These are phyloP conservation scores for Chaenogobius annularis DNA, from an alignment of 2,113 vertebrate genomes.

Conservation along the genomic window DNA sequence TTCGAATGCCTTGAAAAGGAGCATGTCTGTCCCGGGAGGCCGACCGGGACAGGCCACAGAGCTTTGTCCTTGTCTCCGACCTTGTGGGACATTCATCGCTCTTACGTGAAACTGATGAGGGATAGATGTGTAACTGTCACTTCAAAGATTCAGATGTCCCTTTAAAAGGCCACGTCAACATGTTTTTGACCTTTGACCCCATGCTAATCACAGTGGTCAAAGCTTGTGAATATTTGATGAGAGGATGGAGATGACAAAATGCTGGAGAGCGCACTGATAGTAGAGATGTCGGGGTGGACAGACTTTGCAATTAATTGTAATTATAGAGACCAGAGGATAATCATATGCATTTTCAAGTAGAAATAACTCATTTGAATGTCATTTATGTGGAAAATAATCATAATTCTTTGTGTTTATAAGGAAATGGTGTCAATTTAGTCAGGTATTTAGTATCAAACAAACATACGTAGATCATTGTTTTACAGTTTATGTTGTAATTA, in stretches of 20 bases:
- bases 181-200: slow-evolving; percentile 47
- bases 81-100: slow-evolving; percentile 54
- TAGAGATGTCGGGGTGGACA: background rate
- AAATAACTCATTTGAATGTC: background rate
- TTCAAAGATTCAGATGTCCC: slow-evolving; percentile 28
- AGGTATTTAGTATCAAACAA: background rate
- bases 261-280: background rate
- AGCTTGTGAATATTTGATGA: slow-evolving; percentile 55
- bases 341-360: background rate
- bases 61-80: slow-evolving; percentile 34
- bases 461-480: too few relatives aligned
- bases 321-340: background rate
- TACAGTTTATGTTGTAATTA: too few relatives aligned
- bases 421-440: too few relatives aligned
- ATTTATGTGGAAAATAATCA: background rate
- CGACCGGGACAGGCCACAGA: background rate
- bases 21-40: slow-evolving; percentile 7
- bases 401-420: background rate
- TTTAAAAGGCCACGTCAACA: slow-evolving; percentile 19
- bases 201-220: slow-evolving; percentile 28
- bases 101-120: slow-evolving; percentile 11
- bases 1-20: slow-evolving; percentile 23
- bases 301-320: background rate
- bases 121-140: slow-evolving; percentile 19
- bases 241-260: background rate